Percentiles rank a stretch among this genome's conserved stretches.
Conservation (phyloP, 2,113 vertebrate species). For the Sceloporus undulatus region DNA sequence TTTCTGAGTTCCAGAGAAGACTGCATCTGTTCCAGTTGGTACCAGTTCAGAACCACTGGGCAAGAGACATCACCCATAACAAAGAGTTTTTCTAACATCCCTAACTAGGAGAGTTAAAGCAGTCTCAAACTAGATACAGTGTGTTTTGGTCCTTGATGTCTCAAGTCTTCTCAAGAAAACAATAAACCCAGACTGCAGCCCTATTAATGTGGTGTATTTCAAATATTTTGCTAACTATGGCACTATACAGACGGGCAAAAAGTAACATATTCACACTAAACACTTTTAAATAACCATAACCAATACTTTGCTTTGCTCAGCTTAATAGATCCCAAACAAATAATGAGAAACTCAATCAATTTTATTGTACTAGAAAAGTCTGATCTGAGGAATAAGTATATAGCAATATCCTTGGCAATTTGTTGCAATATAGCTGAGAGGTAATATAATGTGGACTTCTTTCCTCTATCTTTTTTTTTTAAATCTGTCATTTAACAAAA, state of each 20-base stretch:
- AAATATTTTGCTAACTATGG: neutral
- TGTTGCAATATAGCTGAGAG: neutral
- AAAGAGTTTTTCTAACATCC: too few species aligned
- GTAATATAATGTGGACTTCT: slow-evolving; percentile 24
- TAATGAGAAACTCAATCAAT: neutral
- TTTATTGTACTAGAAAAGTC: fast-evolving
- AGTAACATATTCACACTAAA: neutral
- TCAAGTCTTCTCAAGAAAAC: too few species aligned
- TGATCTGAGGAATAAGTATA: neutral
- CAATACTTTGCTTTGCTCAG: slow-evolving; percentile 8
- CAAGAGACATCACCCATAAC: too few species aligned
- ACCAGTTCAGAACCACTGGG: too few species aligned
- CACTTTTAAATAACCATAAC: slow-evolving; percentile 11
- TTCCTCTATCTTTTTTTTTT: slow-evolving; percentile 10
- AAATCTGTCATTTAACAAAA: slow-evolving; percentile 24
- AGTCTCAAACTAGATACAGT: too few species aligned
- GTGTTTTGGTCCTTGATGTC: too few species aligned
- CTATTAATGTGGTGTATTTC: neutral
- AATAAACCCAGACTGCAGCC: too few species aligned
- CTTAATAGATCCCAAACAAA: neutral
- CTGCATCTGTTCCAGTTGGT: too few species aligned
- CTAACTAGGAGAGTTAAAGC: too few species aligned
- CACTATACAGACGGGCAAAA: neutral
- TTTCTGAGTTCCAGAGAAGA: too few species aligned
- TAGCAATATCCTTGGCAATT: neutral